Base-by-base conservation (phyloP, 2,113 vertebrate genomes). In the Lucifuga dentata region DNA sequence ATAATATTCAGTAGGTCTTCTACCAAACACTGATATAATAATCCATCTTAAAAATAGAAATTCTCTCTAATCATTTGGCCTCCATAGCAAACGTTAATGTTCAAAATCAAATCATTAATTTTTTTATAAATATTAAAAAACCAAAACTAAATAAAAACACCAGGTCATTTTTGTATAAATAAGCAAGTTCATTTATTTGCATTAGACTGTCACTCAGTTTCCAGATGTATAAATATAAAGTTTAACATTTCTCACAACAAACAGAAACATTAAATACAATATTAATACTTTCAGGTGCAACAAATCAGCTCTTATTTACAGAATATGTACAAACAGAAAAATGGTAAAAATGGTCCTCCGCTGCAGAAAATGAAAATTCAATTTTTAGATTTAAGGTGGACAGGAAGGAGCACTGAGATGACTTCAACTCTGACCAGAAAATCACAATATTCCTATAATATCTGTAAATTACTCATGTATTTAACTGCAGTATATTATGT, bases 161-260 rank as follows among this genome's bases (percentile, higher is more conserved):
- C 2, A 23, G 61, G 26, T 39, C 46, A 1, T 0, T 39, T 80
- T 73, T 73, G 90, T 95, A 97, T 96, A 97, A 97, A 96, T 97
- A 96, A 91, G 62, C 71, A 76, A 71, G 45, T 82, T 80, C 40
- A 83, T 90, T 91, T 93, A 91, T 95, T 95, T 63, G 90, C 92
- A 91, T 89, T 87, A 80, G 87, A 92, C 92, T 92, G 93, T 92
- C 94, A 95, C 92, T 92, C 94, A 1, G 78, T 85, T 92, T 74
- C 86, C 84, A 90, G 73, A 84, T 93, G 95, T 96, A 97, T 96
- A 97, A 96, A 97, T 96, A 96, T 96, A 96, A 95, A 96, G 92
- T 92, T 93, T 89, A 93, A 91, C 88, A 86, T 93, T 88, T 92
- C 90, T 92, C 95, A 96, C 94, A 89, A 96, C 95, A 96, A 95